Conservation (phyloP, 2,113 vertebrate species). For the Lates calcarifer region DNA sequence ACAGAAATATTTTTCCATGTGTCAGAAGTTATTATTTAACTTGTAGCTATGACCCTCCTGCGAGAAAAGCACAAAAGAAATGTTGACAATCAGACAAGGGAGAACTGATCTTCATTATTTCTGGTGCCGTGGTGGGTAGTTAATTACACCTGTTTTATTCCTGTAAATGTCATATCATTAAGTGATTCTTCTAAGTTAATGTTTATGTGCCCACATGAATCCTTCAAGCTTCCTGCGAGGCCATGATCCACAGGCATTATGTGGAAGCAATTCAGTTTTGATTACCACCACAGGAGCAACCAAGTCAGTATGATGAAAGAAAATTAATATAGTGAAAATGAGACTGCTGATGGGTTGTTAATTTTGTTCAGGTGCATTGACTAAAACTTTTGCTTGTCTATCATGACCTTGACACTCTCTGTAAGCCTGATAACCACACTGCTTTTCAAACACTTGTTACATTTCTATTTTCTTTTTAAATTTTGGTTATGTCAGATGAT, state of each 20-base stretch:
- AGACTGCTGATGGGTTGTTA: conserved; percentile 8
- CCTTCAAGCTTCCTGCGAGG: conserved; percentile 24
- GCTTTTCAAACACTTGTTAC: conserved; percentile 44
- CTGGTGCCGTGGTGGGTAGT: conserved; percentile 51
- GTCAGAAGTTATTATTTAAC: conserved; percentile 67
- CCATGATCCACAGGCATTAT: conserved; percentile 10
- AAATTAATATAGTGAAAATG: conserved; percentile 28
- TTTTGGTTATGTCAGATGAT: conserved; percentile 45
- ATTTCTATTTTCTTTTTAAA: conserved; percentile 12
- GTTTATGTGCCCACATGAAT: conserved; percentile 30
- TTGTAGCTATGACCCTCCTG: conserved; percentile 55
- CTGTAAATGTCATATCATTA: conserved; percentile 68
- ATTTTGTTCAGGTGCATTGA: conserved; percentile 21
- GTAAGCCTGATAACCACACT: conserved; percentile 44
- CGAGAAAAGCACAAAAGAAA: conserved; percentile 77
- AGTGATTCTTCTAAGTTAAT: conserved; percentile 28
- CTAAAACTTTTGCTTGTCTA: conserved; percentile 33
- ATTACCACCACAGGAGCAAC: conserved; percentile 25
- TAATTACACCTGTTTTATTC: conserved; percentile 38
- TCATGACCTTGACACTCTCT: conserved; percentile 24
- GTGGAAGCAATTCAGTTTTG: conserved; percentile 4
- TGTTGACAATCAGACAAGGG: conserved; percentile 73
- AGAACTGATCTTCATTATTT: conserved; percentile 62
- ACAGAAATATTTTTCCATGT: conserved; percentile 62
- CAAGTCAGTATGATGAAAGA: conserved; percentile 6